Evolutionary conservation across 1,140 invertebrate genomes (phyloP), one percentile per base, ranked within the genome.

Genomic region (Rhyacophila brunnea): DNA sequence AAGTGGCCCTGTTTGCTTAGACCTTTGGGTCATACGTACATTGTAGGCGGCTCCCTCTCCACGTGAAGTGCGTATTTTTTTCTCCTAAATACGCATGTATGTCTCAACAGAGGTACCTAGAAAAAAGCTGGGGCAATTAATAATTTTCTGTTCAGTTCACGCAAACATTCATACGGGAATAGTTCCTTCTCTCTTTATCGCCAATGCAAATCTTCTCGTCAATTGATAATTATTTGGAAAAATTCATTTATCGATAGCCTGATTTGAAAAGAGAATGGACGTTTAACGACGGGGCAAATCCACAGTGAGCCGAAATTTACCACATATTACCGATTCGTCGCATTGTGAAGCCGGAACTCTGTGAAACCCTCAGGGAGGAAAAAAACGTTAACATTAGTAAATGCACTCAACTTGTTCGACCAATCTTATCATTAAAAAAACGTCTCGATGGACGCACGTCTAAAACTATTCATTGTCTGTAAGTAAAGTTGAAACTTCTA

Each of bases 71-170:
- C 57, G 56, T 65, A 62, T 58, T 59, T 60, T n/a, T 60, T 63
- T 57, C 60, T 63, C 57, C 64, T 60, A 66, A 64, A 66, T 66
- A 66, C 61, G 58, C 62, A 65, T 45, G 58, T 55, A 55, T 43
- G 46, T 65, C 52, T 59, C 65, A 62, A 65, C 50, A 67, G 65
- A 56, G 54, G 65, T 57, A 68, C 68, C 68, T 70, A 70, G 67
- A 70, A 70, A 70, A 66, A 66, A 70, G 66, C 78, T 79, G 76
- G 77, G 77, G 77, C 74, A 71, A 78, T 80, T 80, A 79, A 77
- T 79, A 77, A 73, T 75, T 77, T 76, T 75, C 70, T 74, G 67
- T 69, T 69, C 69, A 68, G 58, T 69, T 68, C 74, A 74, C 68
- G 68, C 74, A 67, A 67, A 69, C 73, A 71, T 69, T 71, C 72